Evolutionary conservation across 2,113 vertebrate genomes (phyloP).

Genomic region (Phaetusa simplex): DNA sequence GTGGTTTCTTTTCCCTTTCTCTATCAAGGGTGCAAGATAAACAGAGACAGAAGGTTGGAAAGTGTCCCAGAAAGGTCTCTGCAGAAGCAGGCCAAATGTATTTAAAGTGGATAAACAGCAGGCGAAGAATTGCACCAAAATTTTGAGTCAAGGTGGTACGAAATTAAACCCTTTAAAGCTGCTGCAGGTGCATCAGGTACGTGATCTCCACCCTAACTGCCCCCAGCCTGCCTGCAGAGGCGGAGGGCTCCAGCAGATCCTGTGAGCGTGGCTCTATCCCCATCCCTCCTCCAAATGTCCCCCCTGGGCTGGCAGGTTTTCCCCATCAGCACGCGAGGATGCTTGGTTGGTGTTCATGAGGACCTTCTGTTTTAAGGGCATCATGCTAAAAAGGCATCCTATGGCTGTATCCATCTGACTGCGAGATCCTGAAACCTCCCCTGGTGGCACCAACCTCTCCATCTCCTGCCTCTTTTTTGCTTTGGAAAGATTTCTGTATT

Average conservation of each 20-base stretch:
- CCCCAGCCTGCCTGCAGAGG: background rate
- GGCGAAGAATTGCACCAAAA: background rate
- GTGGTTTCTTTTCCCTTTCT: background rate
- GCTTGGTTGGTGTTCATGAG: background rate
- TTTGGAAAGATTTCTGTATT: background rate
- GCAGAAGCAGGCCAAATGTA: background rate
- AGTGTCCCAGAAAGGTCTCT: slow-evolving; percentile 23
- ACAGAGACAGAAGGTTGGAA: slow-evolving; percentile 45
- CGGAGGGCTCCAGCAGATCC: background rate
- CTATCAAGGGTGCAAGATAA: background rate
- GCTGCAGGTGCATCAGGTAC: background rate
- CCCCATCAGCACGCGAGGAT: background rate
- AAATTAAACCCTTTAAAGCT: background rate
- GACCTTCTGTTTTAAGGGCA: background rate
- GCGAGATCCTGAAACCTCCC: too few species aligned
- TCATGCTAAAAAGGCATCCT: background rate
- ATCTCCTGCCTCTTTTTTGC: background rate
- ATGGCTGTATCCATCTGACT: background rate
- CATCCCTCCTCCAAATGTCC: background rate
- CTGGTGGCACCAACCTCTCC: background rate
- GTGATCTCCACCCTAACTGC: background rate
- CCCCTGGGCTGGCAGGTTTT: background rate
- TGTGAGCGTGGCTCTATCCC: background rate
- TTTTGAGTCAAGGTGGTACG: background rate
- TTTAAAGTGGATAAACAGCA: background rate